Conservation (phyloP, 2,797 vertebrate genomes). For the Pseudochirops cupreus region DNA sequence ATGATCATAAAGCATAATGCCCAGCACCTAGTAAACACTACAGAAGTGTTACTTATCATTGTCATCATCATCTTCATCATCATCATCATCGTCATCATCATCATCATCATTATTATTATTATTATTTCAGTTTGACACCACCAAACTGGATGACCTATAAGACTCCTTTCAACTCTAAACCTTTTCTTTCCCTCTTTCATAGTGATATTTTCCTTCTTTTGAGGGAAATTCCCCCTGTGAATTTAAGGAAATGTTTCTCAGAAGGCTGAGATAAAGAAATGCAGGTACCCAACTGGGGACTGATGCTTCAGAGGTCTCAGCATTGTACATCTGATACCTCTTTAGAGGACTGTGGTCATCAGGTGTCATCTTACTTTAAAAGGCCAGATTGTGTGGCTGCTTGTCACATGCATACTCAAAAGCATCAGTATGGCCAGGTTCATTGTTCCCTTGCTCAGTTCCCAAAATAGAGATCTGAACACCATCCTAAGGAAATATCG, state of each 20-base stretch:
- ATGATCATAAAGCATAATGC: not conserved
- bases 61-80: too few species aligned
- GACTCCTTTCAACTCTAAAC: not conserved
- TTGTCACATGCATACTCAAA: slow-evolving; percentile 45
- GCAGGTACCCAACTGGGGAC: not conserved
- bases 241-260: not conserved
- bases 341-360: slow-evolving; percentile 67
- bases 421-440: slow-evolving; percentile 36
- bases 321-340: slow-evolving; percentile 48
- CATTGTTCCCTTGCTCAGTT: slow-evolving; percentile 26
- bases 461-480: slow-evolving; percentile 59
- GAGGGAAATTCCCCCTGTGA: not conserved
- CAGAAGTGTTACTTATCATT: not conserved
- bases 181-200: not conserved
- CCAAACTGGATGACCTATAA: not conserved
- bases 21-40: not conserved
- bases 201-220: not conserved
- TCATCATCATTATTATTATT: not conserved
- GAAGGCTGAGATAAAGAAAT: not conserved
- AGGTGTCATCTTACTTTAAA: slow-evolving; percentile 71
- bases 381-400: slow-evolving; percentile 67
- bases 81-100: too few species aligned
- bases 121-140: not conserved
- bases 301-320: slow-evolving; percentile 1
- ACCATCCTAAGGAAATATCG: not conserved